A percentile compares a stretch with the other conserved stretches of the same genome.
These are phyloP conservation scores for Lytechinus variegatus DNA, from an alignment of 35 echinoderm and acorn worm species.

Conservation along the genomic window DNA sequence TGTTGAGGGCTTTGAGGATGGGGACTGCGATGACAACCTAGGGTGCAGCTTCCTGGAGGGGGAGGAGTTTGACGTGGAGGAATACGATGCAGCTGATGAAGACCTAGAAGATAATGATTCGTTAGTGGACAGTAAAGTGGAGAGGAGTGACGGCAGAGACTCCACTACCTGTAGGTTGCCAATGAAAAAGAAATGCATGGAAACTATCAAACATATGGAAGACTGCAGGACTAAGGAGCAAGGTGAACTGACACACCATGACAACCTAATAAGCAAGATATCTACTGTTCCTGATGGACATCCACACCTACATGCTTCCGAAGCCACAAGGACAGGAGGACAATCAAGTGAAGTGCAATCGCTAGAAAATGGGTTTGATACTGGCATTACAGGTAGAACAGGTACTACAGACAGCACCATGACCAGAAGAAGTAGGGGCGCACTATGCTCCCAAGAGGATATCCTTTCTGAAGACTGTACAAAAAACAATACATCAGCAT, in stretches of 20 bases:
- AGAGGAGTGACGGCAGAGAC: background rate
- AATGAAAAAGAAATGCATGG: background rate
- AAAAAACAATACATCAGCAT: background rate
- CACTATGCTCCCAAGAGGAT: background rate
- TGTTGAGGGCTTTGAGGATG: slow-evolving; percentile 3
- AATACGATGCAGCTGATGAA: background rate
- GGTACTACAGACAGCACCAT: background rate
- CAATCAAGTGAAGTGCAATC: background rate
- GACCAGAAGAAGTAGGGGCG: background rate
- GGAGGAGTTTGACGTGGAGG: slow-evolving; percentile 5
- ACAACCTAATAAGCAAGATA: background rate
- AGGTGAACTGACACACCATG: background rate
- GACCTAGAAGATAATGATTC: slow-evolving; percentile 5
- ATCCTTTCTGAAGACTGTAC: background rate
- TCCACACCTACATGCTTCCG: background rate
- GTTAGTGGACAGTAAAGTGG: background rate
- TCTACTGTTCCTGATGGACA: background rate
- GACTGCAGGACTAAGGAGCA: background rate
- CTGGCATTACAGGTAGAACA: background rate
- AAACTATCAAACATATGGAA: background rate
- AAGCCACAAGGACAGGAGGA: background rate
- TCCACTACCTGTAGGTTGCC: background rate
- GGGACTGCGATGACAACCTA: slow-evolving; percentile 40
- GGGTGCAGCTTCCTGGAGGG: background rate
- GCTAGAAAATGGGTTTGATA: background rate